These are phyloP conservation scores for Xanthia icteritia DNA, from an alignment of 2,888 invertebrate species.

Conservation along the genomic window DNA sequence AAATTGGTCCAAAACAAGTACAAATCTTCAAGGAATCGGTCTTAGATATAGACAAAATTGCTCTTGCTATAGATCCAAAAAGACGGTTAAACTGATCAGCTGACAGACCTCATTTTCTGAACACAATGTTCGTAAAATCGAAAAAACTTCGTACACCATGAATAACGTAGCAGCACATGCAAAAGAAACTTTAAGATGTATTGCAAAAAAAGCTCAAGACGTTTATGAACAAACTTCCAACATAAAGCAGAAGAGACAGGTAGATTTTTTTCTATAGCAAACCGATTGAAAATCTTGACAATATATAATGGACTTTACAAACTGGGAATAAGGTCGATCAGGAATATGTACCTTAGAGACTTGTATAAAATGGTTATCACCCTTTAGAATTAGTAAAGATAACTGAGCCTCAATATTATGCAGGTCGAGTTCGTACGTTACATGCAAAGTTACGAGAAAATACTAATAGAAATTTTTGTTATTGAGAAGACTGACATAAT, in stretches of 20 bases:
- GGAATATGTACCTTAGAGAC: background rate
- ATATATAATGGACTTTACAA: slow-evolving; percentile 44
- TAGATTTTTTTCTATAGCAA: slow-evolving; percentile 56
- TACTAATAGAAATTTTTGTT: background rate
- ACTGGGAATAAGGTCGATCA: slow-evolving; percentile 1
- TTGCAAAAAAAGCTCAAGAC: slow-evolving; percentile 63
- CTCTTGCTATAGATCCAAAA: background rate
- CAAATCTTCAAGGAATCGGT: background rate
- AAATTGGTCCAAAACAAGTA: background rate
- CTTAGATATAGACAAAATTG: background rate
- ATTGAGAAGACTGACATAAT: background rate
- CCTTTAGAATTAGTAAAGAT: slow-evolving; percentile 25
- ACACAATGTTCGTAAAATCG: slow-evolving; percentile 48
- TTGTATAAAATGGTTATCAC: slow-evolving; percentile 17
- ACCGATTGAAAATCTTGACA: slow-evolving; percentile 29
- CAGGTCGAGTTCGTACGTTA: slow-evolving; percentile 1
- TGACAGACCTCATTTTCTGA: slow-evolving; percentile 9
- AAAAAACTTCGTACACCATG: slow-evolving; percentile 32
- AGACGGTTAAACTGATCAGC: slow-evolving; percentile 30
- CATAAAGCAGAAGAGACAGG: slow-evolving; percentile 63
- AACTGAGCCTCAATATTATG: background rate
- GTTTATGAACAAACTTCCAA: slow-evolving; percentile 65
- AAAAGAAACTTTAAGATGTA: slow-evolving; percentile 58
- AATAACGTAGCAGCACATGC: slow-evolving; percentile 47
- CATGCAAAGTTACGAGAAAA: background rate